Conservation (phyloP, 2,888 invertebrate species). For the Allolobophora icterica region DNA sequence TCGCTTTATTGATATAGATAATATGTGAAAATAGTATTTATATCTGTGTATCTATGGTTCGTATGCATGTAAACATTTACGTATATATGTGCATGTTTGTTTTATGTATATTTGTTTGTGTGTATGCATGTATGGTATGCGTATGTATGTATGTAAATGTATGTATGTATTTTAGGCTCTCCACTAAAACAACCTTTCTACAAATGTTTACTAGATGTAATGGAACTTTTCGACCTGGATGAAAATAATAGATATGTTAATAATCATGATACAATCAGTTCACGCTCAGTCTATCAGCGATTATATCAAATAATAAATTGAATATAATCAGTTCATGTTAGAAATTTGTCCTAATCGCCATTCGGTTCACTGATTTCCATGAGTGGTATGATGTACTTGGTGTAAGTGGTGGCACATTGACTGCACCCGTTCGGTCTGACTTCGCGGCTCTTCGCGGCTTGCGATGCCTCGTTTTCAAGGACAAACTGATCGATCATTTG, state of each 20-base stretch:
- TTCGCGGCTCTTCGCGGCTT: not conserved
- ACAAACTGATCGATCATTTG: constrained; percentile 13
- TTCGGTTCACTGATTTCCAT: constrained; percentile 20
- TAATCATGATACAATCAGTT: not conserved
- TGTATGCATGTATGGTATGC: too few species aligned
- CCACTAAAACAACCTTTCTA: not conserved
- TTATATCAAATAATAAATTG: not conserved
- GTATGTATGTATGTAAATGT: too few species aligned
- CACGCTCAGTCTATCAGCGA: not conserved
- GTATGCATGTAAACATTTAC: not conserved
- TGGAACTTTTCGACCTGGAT: not conserved
- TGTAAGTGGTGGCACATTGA: not conserved
- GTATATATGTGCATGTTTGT: too few species aligned
- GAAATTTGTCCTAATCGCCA: not conserved
- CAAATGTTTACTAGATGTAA: not conserved
- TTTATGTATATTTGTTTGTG: too few species aligned
- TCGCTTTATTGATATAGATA: not conserved
- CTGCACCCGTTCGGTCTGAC: not conserved
- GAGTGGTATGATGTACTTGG: constrained; percentile 21
- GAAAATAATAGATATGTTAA: not conserved
- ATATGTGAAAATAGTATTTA: not conserved
- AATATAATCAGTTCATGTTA: not conserved
- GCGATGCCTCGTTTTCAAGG: not conserved
- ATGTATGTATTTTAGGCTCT: not conserved
- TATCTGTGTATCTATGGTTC: too few species aligned